Conservation (phyloP, 2,888 invertebrate species). For the Chloroclystis v-ata region DNA sequence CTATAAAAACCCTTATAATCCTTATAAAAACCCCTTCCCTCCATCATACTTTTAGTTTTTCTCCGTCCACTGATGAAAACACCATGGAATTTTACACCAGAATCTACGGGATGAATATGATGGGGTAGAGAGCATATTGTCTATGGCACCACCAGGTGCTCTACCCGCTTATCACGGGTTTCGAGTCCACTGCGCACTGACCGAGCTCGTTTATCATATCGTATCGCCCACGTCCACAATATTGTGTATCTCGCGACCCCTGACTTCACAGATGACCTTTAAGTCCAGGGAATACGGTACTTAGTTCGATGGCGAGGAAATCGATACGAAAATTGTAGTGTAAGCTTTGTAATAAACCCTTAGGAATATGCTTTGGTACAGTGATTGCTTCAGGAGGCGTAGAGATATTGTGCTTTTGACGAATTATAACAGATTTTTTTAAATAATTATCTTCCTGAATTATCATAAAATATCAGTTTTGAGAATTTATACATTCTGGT, state of each 20-base stretch:
- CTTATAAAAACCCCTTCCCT: too few species aligned
- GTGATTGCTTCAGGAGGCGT: too few species aligned
- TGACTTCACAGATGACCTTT: constrained; percentile 5
- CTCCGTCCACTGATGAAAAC: too few species aligned
- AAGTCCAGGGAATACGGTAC: constrained; percentile 6
- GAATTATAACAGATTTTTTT: too few species aligned
- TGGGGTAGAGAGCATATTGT: not conserved
- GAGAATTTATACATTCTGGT: too few species aligned
- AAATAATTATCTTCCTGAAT: too few species aligned
- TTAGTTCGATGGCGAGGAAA: constrained; percentile 4
- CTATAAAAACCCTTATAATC: too few species aligned
- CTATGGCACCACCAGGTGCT: constrained; percentile 32
- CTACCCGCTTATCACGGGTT: constrained; percentile 60
- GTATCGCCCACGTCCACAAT: constrained; percentile 72
- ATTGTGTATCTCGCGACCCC: constrained; percentile 52
- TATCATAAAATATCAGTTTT: too few species aligned
- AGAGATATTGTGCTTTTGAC: too few species aligned
- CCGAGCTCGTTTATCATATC: constrained; percentile 75
- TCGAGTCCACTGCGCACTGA: constrained; percentile 71
- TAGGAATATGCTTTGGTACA: constrained; percentile 1
- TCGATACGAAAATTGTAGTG: constrained; percentile 5
- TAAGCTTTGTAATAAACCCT: constrained; percentile 1
- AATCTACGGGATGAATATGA: not conserved
- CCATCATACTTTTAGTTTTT: too few species aligned
- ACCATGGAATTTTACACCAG: not conserved